Base-by-base conservation (phyloP, 2,797 vertebrate genomes). In the Crenichthys baileyi region DNA sequence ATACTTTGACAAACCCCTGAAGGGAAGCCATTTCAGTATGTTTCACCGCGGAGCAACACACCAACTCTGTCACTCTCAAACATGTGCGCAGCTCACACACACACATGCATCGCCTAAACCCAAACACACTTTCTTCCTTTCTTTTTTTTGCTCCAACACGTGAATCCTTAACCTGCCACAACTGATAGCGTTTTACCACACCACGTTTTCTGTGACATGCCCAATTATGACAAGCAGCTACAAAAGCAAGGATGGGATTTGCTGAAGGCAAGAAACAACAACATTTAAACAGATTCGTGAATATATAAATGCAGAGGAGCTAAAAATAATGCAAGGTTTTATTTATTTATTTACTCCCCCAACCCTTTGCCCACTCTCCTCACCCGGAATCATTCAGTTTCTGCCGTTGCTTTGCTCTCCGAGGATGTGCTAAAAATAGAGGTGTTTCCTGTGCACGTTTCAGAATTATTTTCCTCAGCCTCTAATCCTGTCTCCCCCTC, bases 371-470 rank as follows among this genome's bases (percentile, higher is more conserved):
- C 72, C 82, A 82, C 84, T 76, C 90, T 31, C 80, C 55, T 53
- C 48, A 15, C 65, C 81, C 72, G 41, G 77, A 89, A 86, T 92
- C 91, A 90, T 92, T 93, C 93, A 92, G 88, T 87, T 92, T 89
- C 85, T 91, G 87, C 89, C 68, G 75, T 83, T 79, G 79, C 70
- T 77, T 75, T 60, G 72, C 89, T 92, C 90, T 88, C 89, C 12
- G 81, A 86, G 91, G 90, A 91, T 83, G 83, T 26, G 87, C 91
- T 95, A 94, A 87, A 94, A 94, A 94, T 93, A 94, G 90, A 92
- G 93, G 93, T 95, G 91, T 94, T 95, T 93, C 94, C 93, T 86
- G 36, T 89, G 85, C 93, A 92, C 83, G 89, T 85, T 92, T 65
- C 88, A 79, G 86, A 91, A 88, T 91, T 80, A 90, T 89, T 88